These are phyloP conservation scores for Drosophila gaucha DNA, from an alignment of 2,888 invertebrate genomes.

Conservation along the genomic window DNA sequence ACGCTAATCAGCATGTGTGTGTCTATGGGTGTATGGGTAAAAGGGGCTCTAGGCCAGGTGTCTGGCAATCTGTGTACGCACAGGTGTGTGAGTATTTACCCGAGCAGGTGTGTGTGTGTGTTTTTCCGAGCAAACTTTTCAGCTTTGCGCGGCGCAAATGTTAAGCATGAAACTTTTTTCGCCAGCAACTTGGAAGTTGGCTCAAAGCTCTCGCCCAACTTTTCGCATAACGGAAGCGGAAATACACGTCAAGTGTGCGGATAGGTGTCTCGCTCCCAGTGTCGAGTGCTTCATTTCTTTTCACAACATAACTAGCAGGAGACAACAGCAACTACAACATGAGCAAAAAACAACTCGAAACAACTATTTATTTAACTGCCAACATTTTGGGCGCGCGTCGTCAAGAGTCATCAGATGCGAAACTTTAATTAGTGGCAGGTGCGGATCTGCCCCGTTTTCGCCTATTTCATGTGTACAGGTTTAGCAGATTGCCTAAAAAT, in stretches of 20 bases:
- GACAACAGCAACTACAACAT: slow-evolving; percentile 17
- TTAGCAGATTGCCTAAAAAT: neutral
- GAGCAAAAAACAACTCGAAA: slow-evolving; percentile 38
- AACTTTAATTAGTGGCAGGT: slow-evolving; percentile 66
- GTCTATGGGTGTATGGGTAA: slow-evolving; percentile 14
- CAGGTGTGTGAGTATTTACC: slow-evolving; percentile 13
- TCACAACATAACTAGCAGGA: slow-evolving; percentile 42
- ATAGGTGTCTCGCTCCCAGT: slow-evolving; percentile 57
- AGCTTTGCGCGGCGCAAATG: slow-evolving; percentile 71
- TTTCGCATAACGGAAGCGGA: slow-evolving; percentile 80
- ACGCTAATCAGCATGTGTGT: slow-evolving; percentile 67
- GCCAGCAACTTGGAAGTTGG: slow-evolving; percentile 50
- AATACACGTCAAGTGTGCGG: slow-evolving; percentile 76
- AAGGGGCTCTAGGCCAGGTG: slow-evolving; percentile 42
- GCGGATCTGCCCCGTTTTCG: slow-evolving; percentile 33
- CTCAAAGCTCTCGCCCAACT: slow-evolving; percentile 57
- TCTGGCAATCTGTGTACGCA: slow-evolving; percentile 42
- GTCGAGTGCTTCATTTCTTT: slow-evolving; percentile 33
- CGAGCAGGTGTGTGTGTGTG: slow-evolving; percentile 21
- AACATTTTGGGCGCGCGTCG: slow-evolving; percentile 50
- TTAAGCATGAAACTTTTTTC: slow-evolving; percentile 70
- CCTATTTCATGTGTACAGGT: slow-evolving; percentile 6
- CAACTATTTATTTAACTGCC: slow-evolving; percentile 72
- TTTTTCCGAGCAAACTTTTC: slow-evolving; percentile 63
- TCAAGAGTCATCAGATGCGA: slow-evolving; percentile 55